phyloP scores from a whole-genome alignment of 1,140 invertebrate genomes.

The Zaprionus taronus region DNA sequence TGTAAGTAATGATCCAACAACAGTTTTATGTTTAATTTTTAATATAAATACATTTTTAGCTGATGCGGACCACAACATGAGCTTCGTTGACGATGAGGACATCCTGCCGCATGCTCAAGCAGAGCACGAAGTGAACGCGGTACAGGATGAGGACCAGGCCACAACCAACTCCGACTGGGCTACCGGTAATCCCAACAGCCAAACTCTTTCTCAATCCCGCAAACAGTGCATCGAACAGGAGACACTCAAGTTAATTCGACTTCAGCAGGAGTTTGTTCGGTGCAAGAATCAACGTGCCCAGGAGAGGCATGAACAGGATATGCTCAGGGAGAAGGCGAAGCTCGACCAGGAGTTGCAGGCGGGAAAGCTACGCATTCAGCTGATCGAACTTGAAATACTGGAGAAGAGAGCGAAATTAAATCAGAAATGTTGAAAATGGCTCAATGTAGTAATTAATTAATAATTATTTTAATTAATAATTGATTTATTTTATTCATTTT shows the following conservation, averaged over 20 bases:
- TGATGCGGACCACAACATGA: neutral
- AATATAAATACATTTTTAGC: neutral
- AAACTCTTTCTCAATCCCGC: neutral
- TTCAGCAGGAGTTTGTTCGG: constrained; percentile 27
- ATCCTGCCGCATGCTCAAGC: neutral
- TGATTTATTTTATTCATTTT: neutral
- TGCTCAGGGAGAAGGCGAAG: constrained; percentile 24
- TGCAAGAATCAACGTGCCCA: constrained; percentile 30
- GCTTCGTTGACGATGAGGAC: neutral
- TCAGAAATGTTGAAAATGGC: neutral
- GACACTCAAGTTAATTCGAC: constrained; percentile 15
- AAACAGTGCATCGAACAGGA: constrained; percentile 20
- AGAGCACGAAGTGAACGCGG: constrained; percentile 4
- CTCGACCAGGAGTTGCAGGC: constrained; percentile 24
- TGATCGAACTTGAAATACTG: constrained; percentile 26
- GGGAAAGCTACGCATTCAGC: constrained; percentile 29
- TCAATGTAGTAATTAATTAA: neutral
- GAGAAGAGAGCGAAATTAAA: constrained; percentile 19
- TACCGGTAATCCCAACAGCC: neutral
- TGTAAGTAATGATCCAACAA: constrained; percentile 13
- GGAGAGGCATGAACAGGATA: constrained; percentile 34
- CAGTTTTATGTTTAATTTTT: neutral
- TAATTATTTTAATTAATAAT: no score
- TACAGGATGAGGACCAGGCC: constrained; percentile 16
- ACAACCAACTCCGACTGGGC: constrained; percentile 13